These are phyloP conservation scores for Mimas tiliae DNA, from an alignment of 2,888 invertebrate species.

Conservation along the genomic window DNA sequence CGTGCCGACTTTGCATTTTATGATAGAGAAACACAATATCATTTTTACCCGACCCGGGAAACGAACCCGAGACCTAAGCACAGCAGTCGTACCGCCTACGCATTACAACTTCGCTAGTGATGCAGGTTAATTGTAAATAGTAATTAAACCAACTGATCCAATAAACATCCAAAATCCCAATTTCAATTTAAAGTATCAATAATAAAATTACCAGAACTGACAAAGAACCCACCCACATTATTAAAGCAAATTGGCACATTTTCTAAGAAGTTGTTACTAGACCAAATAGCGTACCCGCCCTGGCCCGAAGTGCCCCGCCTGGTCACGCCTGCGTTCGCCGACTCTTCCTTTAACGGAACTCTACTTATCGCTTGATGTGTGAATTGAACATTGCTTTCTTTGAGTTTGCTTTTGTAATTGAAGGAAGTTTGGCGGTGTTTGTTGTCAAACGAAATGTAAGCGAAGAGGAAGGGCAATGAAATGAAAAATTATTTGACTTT, in stretches of 20 bases:
- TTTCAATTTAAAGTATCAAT: background rate
- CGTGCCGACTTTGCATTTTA: too few species aligned
- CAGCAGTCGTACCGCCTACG: too few species aligned
- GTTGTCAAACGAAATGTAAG: constrained; percentile 10
- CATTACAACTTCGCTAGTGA: too few species aligned
- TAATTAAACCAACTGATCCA: background rate
- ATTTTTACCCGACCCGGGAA: too few species aligned
- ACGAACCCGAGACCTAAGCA: too few species aligned
- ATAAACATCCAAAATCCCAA: too few species aligned
- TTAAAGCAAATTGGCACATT: constrained; percentile 67
- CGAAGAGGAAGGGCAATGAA: background rate
- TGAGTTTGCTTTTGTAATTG: constrained; percentile 36
- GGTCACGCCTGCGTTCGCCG: constrained; percentile 61
- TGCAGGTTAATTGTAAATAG: background rate
- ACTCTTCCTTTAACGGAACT: constrained; percentile 30
- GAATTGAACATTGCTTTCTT: constrained; percentile 60
- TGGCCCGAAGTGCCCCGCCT: constrained; percentile 63
- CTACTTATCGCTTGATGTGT: constrained; percentile 51
- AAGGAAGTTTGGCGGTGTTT: constrained; percentile 26
- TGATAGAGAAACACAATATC: too few species aligned
- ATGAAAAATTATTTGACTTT: background rate
- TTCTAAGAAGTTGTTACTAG: constrained; percentile 58
- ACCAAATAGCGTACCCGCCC: constrained; percentile 65
- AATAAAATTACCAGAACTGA: constrained; percentile 47
- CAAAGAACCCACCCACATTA: constrained; percentile 49